Percentiles rank a stretch among this genome's conserved stretches.
Evolutionary conservation across 2,113 vertebrate genomes (phyloP).

Genomic region (Falcunculus frontatus): DNA sequence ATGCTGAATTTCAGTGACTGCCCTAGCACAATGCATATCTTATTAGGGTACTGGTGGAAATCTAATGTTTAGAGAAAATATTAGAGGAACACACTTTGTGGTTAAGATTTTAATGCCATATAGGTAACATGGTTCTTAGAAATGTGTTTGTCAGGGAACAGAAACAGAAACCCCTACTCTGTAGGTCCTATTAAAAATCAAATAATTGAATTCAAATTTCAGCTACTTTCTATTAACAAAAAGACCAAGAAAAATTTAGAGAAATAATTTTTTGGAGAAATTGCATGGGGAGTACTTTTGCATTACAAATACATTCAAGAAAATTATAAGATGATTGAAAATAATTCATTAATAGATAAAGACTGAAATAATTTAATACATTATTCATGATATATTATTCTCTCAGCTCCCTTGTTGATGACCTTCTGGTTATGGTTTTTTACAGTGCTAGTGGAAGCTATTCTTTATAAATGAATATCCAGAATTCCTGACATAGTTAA

Average conservation of each 20-base stretch:
- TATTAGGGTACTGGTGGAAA: background rate
- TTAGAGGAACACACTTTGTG: background rate
- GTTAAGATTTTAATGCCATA: background rate
- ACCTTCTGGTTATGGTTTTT: constrained; percentile 37
- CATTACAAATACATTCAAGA: constrained; percentile 56
- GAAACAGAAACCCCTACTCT: background rate
- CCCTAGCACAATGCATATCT: background rate
- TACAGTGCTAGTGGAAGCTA: background rate
- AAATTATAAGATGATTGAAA: constrained; percentile 61
- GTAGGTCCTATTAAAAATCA: background rate
- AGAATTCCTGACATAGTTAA: constrained; percentile 5
- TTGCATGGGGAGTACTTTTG: constrained; percentile 47
- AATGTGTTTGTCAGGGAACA: background rate
- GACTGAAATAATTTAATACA: constrained; percentile 54
- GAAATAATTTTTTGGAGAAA: constrained; percentile 49
- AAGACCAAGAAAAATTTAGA: constrained; percentile 19
- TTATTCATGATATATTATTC: constrained; percentile 58
- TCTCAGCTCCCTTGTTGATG: constrained; percentile 47
- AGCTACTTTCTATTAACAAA: background rate
- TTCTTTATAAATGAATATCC: background rate
- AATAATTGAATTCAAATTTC: constrained; percentile 24
- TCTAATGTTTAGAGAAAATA: background rate
- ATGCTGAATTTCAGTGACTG: background rate
- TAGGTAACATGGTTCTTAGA: background rate
- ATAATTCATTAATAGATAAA: constrained; percentile 65